Evolutionary conservation across 2,888 invertebrate genomes (phyloP), one percentile per base, ranked within the genome.

Genomic region (Luffia ferchaultella): DNA sequence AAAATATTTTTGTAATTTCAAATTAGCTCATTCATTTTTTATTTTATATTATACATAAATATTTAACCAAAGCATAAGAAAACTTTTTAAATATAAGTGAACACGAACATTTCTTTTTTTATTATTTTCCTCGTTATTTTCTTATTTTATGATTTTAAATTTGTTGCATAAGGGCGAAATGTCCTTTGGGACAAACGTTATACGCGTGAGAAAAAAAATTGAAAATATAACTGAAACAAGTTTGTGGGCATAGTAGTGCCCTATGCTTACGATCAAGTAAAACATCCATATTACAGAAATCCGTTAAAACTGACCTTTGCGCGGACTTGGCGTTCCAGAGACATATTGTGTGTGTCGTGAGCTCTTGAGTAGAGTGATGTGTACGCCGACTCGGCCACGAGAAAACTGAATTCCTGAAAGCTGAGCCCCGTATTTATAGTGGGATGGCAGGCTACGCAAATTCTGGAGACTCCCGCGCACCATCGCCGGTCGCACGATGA

Each of bases 291-390:
- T n/a, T n/a, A n/a, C n/a, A n/a, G n/a, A n/a, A n/a, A n/a, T n/a
- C n/a, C n/a, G n/a, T n/a, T n/a, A n/a, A 52, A 52, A 67, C 86
- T 86, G 78, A 95, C 94, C 92, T 95, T 95, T 75, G 90, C 90
- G 76, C 92, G 91, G 85, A 95, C 93, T 89, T 92, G 92, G 85
- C 95, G 92, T 90, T 95, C 93, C 82, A 95, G 89, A 90, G 95
- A 93, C 95, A 95, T 95, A 58, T 54, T 62, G 61, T 60, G 58
- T 16, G 61, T 62, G 64, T 64, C 64, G 64, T 65, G 67, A 64
- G 70, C 67, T 68, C 60, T 64, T 68, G 67, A 73, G 67, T 62
- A 58, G 60, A 62, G 19, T 63, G 62, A 65, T 63, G 63, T 52
- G 70, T 30, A 30, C 30, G 3, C 30, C 30, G 30, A 30, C 30